These are phyloP conservation scores for Acipenser ruthenus DNA, from an alignment of 2,797 vertebrate species.

Conservation along the genomic window DNA sequence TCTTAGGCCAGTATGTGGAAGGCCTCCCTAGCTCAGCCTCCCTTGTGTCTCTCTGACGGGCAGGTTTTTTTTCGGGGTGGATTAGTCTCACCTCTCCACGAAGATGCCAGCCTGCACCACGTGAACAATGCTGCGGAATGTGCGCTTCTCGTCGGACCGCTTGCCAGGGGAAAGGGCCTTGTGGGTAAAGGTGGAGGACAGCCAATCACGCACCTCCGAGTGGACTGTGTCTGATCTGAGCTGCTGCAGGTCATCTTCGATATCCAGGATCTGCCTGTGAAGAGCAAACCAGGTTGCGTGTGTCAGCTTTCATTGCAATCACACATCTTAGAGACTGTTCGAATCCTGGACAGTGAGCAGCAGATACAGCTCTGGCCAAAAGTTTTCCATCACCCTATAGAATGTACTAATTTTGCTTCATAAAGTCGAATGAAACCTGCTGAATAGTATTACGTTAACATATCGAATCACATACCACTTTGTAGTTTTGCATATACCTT, in stretches of 20 bases:
- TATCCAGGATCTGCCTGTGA: constrained; percentile 74
- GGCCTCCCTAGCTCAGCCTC: constrained; percentile 24
- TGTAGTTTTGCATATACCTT: too few relatives aligned
- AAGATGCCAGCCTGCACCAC: constrained; percentile 91
- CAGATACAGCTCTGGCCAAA: too few relatives aligned
- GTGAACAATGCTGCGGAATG: constrained; percentile 87
- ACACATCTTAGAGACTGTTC: too few relatives aligned
- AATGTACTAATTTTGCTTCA: too few relatives aligned
- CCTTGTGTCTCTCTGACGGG: constrained; percentile 5
- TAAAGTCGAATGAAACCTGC: too few relatives aligned
- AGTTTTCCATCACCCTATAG: too few relatives aligned
- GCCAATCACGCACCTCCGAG: constrained; percentile 83
- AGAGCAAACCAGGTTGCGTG: too few relatives aligned
- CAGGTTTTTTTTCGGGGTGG: constrained; percentile 42
- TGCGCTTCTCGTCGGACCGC: constrained; percentile 77
- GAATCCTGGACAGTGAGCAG: too few relatives aligned
- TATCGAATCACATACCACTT: too few relatives aligned
- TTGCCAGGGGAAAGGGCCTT: constrained; percentile 62
- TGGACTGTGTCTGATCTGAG: constrained; percentile 80
- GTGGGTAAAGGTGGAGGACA: constrained; percentile 85
- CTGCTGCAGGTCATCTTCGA: constrained; percentile 82
- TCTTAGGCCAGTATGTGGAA: constrained; percentile 27
- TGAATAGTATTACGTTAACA: too few relatives aligned
- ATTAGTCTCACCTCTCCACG: constrained; percentile 69
- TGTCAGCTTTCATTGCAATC: too few relatives aligned